phyloP scores from a whole-genome alignment of 1,140 invertebrate species.

The Ericerus pela region DNA sequence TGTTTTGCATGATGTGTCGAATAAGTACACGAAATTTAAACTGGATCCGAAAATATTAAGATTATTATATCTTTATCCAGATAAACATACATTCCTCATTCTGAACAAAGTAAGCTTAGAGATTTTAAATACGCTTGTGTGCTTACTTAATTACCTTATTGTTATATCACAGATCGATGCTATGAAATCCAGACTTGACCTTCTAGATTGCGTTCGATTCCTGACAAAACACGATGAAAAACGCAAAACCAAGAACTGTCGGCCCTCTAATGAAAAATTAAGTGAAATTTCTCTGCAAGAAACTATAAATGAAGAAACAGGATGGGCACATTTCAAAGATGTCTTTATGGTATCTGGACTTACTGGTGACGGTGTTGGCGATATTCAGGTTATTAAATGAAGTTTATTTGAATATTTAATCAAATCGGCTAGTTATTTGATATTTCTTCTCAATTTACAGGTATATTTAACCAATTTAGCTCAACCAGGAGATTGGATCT shows the following conservation, averaged over 20 bases:
- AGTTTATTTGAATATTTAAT: neutral
- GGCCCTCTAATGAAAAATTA: constrained; percentile 11
- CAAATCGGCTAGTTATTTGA: neutral
- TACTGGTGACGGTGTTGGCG: constrained; percentile 54
- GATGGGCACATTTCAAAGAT: constrained; percentile 61
- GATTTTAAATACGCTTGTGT: constrained; percentile 8
- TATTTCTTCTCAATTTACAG: constrained; percentile 37
- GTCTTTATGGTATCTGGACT: constrained; percentile 82
- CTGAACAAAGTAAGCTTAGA: constrained; percentile 61
- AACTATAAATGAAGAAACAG: constrained; percentile 23
- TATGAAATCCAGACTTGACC: constrained; percentile 53
- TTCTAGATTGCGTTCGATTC: too few species aligned
- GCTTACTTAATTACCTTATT: constrained; percentile 12
- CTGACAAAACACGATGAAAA: constrained; percentile 45
- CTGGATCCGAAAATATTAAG: constrained; percentile 53
- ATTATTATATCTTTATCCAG: constrained; percentile 43
- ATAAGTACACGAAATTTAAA: constrained; percentile 44
- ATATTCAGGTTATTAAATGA: constrained; percentile 44
- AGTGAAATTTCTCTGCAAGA: neutral
- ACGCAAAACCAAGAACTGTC: constrained; percentile 43
- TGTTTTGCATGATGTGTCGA: constrained; percentile 69
- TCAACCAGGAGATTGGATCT: constrained; percentile 47
- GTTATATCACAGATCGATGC: constrained; percentile 50
- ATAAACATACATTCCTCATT: constrained; percentile 59
- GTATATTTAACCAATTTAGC: constrained; percentile 52